Percentiles rank a stretch among this genome's conserved stretches.
phyloP scores from a whole-genome alignment of 2,888 invertebrate genomes.

The Lottia scabra region DNA sequence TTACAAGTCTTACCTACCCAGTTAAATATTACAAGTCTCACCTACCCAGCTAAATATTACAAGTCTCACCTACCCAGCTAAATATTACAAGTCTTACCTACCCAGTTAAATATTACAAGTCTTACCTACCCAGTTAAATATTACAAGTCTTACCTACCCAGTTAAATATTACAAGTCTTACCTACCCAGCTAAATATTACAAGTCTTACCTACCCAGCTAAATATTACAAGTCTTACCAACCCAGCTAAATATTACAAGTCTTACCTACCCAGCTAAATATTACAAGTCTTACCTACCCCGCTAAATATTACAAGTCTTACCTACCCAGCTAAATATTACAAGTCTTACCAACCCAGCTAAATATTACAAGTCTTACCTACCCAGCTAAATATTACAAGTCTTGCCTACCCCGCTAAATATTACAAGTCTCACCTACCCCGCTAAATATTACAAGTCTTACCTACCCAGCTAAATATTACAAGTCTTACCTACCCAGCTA shows the following conservation, averaged over 20 bases:
- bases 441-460: neutral
- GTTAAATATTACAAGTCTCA: neutral
- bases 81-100: conserved; percentile 23
- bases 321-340: conserved; percentile 45
- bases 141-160: conserved; percentile 36
- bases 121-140: conserved; percentile 45
- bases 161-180: neutral
- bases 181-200: conserved; percentile 45
- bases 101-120: conserved; percentile 35
- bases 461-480: conserved; percentile 45
- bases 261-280: conserved; percentile 46
- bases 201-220: conserved; percentile 40
- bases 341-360: conserved; percentile 40
- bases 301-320: neutral
- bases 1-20: conserved; percentile 36
- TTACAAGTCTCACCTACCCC: conserved; percentile 36
- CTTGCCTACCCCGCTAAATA: conserved; percentile 46
- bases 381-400: conserved; percentile 36
- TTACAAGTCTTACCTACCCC: conserved; percentile 36
- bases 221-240: conserved; percentile 22
- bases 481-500: conserved; percentile 40
- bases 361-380: conserved; percentile 23
- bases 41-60: conserved; percentile 45
- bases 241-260: conserved; percentile 36
- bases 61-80: conserved; percentile 40